Evolutionary conservation across 2,888 invertebrate species (phyloP), one percentile per base, ranked within the genome.

Genomic region (Apomyelois bistriatella): DNA sequence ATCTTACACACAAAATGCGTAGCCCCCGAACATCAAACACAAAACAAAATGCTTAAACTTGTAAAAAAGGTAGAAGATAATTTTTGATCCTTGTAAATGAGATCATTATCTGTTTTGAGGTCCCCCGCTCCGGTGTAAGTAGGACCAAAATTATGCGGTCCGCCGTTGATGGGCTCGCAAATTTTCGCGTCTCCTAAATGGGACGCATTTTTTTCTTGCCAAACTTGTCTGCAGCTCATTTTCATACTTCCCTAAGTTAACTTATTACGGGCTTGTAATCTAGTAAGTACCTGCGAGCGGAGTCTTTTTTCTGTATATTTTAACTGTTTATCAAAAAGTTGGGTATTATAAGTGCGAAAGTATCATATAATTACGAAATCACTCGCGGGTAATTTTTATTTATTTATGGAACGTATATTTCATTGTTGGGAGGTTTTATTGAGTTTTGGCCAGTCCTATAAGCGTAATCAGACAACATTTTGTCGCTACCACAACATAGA

Each of bases 81-180:
- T 41, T 51, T 51, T 41, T 15, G 48, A 53, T 53, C 52, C 55
- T 52, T 59, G 57, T 57, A 59, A 59, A 57, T 57, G 62, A 57
- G 57, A 53, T 57, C 62, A 61, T 66, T 63, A 66, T 60, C 59
- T 60, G 57, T 57, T 59, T 54, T 53, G 47, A 46, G 55, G 51
- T 48, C 48, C 46, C 53, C 41, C 50, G 22, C 32, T 43, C 41
- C 52, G 42, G 42, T 46, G 47, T 53, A 53, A 47, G 54, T 53
- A 57, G 56, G 58, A 58, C 55, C 58, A 60, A 62, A 64, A 58
- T 56, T 56, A 54, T 53, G 49, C 54, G 55, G 57, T 49, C 53
- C 59, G 46, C 53, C 53, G 62, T 60, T 61, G 61, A 62, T 62
- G 62, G 60, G 54, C 61, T 58, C 59, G 56, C 64, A 61, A 62